Percentiles rank a stretch among this genome's conserved stretches.
Evolutionary conservation across 2,888 invertebrate species (phyloP).

Genomic region (Drosophila neutralis): DNA sequence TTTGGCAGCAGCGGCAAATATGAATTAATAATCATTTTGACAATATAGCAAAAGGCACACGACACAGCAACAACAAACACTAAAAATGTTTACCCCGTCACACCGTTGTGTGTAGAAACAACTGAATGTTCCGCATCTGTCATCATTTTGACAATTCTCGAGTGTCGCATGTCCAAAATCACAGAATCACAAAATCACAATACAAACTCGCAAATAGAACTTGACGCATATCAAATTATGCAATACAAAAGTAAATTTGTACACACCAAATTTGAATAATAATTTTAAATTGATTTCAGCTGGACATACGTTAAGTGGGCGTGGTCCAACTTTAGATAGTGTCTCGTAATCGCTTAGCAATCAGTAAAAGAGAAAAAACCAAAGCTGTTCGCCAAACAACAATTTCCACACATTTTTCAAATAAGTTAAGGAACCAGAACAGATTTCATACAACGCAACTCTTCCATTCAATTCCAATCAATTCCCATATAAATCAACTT

Average conservation of each 20-base stretch:
- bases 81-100: constrained; percentile 15
- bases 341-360: background rate
- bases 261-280: background rate
- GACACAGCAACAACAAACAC: constrained; percentile 48
- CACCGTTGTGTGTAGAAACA: constrained; percentile 41
- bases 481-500: background rate
- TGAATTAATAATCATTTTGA: constrained; percentile 73
- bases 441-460: background rate
- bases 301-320: constrained; percentile 12
- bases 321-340: background rate
- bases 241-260: background rate
- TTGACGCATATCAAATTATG: constrained; percentile 32
- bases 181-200: constrained; percentile 18
- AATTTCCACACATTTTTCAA: too few species aligned
- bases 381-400: background rate
- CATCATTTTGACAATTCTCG: constrained; percentile 58
- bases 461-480: background rate
- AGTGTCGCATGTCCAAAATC: constrained; percentile 58
- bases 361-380: background rate
- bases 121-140: constrained; percentile 74
- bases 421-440: background rate
- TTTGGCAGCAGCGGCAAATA: constrained; percentile 64
- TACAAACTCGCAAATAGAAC: constrained; percentile 36
- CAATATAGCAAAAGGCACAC: constrained; percentile 72
- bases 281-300: constrained; percentile 3